Conservation (phyloP, 2,888 invertebrate genomes). For the Agrilus biguttatus region DNA sequence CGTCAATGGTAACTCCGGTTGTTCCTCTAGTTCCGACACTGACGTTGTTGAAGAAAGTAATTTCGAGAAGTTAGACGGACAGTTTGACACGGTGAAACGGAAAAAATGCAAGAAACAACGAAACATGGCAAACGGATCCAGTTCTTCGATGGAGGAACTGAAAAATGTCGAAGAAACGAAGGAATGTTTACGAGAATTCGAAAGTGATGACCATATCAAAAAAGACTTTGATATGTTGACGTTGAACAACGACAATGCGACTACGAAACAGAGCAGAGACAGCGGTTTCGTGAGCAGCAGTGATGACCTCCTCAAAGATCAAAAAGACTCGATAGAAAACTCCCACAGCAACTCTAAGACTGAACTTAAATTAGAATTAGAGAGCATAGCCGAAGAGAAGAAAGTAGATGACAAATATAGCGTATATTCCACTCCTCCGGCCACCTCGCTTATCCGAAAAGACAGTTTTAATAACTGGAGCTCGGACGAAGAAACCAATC, state of each 20-base stretch:
- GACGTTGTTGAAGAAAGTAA: constrained; percentile 55
- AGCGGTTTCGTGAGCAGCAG: constrained; percentile 82
- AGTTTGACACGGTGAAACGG: constrained; percentile 69
- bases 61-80: constrained; percentile 57
- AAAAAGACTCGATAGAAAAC: constrained; percentile 30
- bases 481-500: constrained; percentile 83
- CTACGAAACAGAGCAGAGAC: constrained; percentile 72
- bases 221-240: constrained; percentile 50
- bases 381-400: constrained; percentile 45
- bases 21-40: constrained; percentile 55
- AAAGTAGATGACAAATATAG: constrained; percentile 32
- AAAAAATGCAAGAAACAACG: constrained; percentile 65
- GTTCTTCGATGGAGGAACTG: constrained; percentile 43
- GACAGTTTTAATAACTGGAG: constrained; percentile 92
- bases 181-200: constrained; percentile 42
- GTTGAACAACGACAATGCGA: constrained; percentile 42
- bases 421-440: constrained; percentile 31
- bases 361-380: constrained; percentile 41
- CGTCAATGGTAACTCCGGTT: constrained; percentile 35
- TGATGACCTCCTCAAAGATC: constrained; percentile 65
- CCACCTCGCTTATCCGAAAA: constrained; percentile 57
- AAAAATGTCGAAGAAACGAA: constrained; percentile 49
- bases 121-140: constrained; percentile 28
- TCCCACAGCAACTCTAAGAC: constrained; percentile 16
- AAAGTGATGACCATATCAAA: constrained; percentile 48